Percentiles rank a stretch among this genome's conserved stretches.
Evolutionary conservation across 2,113 vertebrate species (phyloP).

Genomic region (Heterocephalus glaber): DNA sequence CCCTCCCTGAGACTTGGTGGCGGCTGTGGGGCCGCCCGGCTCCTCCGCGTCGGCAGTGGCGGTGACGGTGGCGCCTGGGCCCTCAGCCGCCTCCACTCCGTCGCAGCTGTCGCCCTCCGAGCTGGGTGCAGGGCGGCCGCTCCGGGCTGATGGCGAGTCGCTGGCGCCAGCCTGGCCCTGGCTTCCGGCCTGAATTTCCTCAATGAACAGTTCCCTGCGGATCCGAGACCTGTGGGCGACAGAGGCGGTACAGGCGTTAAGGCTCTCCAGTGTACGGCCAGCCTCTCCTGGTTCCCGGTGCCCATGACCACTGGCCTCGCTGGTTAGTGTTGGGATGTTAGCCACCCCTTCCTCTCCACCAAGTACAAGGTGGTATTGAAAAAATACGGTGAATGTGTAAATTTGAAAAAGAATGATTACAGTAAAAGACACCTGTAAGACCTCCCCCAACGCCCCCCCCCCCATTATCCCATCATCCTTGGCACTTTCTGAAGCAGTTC

Average conservation of each 20-base stretch:
- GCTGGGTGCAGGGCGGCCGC: conserved; percentile 88
- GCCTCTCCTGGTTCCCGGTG: background rate
- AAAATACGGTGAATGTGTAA: background rate
- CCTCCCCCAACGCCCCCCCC: background rate
- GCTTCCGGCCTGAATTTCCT: conserved; percentile 96
- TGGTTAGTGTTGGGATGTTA: background rate
- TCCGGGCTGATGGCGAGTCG: conserved; percentile 91
- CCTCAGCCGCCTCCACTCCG: conserved; percentile 92
- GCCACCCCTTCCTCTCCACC: background rate
- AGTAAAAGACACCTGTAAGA: background rate
- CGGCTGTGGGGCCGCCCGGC: conserved; percentile 84
- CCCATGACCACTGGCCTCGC: background rate
- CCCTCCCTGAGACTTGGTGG: conserved; percentile 90
- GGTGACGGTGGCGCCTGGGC: conserved; percentile 82
- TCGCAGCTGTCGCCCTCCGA: conserved; percentile 98
- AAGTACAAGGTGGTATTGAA: background rate
- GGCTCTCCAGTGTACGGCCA: background rate
- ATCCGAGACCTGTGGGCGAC: conserved; percentile 93
- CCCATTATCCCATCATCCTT: background rate
- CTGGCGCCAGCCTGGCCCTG: conserved; percentile 92
- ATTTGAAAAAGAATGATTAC: background rate
- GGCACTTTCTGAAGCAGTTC: background rate
- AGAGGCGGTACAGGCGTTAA: conserved; percentile 33
- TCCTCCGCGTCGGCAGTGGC: conserved; percentile 87
- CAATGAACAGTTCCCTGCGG: conserved; percentile 97